phyloP scores from a whole-genome alignment of 2,888 invertebrate species.

The Pegoplata infirma region DNA sequence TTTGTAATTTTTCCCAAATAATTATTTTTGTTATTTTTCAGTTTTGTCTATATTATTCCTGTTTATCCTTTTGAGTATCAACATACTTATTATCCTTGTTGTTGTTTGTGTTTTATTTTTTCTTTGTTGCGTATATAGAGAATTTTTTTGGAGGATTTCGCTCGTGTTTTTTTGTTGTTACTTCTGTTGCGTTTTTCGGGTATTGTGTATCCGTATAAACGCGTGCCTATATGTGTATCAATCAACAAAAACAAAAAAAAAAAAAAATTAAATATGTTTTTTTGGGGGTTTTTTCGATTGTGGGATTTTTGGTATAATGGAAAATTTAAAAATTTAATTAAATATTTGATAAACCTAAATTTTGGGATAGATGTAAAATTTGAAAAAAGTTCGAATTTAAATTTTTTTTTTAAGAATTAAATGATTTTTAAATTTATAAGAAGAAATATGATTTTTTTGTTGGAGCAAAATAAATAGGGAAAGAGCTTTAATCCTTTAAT shows the following conservation, averaged over 20 bases:
- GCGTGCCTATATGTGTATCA: conserved; percentile 11
- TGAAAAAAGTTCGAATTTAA: no score
- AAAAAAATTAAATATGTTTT: conserved; percentile 31
- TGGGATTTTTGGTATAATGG: not conserved
- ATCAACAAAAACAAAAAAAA: conserved; percentile 20
- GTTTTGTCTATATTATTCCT: conserved; percentile 41
- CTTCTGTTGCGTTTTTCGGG: conserved; percentile 20
- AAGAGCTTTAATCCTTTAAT: no score
- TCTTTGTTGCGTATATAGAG: conserved; percentile 22
- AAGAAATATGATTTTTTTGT: no score
- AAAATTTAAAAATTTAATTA: not conserved
- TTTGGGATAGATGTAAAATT: no score
- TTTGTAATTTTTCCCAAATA: not conserved
- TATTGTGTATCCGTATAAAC: conserved; percentile 38
- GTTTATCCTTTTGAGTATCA: conserved; percentile 44
- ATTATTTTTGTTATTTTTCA: not conserved
- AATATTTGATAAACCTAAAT: not conserved
- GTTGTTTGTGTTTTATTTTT: conserved; percentile 15
- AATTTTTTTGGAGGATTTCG: conserved; percentile 43
- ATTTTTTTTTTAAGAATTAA: no score
- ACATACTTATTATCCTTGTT: conserved; percentile 41
- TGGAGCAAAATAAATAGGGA: no score
- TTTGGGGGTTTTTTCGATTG: not conserved
- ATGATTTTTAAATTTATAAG: no score
- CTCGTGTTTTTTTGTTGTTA: conserved; percentile 7